phyloP scores from a whole-genome alignment of 1,140 invertebrate genomes.

The Euglossa dilemma region DNA sequence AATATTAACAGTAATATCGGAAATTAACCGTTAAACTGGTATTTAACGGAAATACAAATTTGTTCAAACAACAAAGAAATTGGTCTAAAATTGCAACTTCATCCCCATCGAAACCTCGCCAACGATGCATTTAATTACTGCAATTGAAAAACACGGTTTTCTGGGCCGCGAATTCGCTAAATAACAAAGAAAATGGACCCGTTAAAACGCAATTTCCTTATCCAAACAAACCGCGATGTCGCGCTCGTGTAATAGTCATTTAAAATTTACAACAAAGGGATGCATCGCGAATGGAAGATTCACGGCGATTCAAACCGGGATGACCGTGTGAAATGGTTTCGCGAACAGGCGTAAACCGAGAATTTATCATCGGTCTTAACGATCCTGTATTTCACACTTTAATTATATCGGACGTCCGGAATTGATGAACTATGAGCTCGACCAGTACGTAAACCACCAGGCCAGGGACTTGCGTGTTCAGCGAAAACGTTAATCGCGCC shows the following conservation, averaged over 20 bases:
- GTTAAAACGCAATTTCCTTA: too few relatives aligned
- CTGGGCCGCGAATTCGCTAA: too few relatives aligned
- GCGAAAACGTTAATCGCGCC: conserved; percentile 26
- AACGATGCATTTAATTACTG: too few relatives aligned
- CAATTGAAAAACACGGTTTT: too few relatives aligned
- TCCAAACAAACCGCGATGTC: too few relatives aligned
- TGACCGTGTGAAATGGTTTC: not conserved
- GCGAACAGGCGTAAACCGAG: not conserved
- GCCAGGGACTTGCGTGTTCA: not conserved
- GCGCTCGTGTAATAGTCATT: not conserved
- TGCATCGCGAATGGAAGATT: not conserved
- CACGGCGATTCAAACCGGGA: not conserved
- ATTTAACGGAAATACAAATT: too few relatives aligned
- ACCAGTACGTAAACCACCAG: not conserved
- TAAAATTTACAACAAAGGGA: not conserved
- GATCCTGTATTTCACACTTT: conserved; percentile 11
- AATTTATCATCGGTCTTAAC: conserved; percentile 20
- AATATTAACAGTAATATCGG: too few relatives aligned
- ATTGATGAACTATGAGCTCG: conserved; percentile 13
- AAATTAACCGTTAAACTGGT: too few relatives aligned
- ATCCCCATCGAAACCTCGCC: too few relatives aligned
- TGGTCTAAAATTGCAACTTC: too few relatives aligned
- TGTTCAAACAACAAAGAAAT: too few relatives aligned
- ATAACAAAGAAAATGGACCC: too few relatives aligned
- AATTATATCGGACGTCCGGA: conserved; percentile 24